A percentile compares a stretch with the other conserved stretches of the same genome.
Evolutionary conservation across 2,113 vertebrate genomes (phyloP).

Genomic region (Hemichromis elongatus): DNA sequence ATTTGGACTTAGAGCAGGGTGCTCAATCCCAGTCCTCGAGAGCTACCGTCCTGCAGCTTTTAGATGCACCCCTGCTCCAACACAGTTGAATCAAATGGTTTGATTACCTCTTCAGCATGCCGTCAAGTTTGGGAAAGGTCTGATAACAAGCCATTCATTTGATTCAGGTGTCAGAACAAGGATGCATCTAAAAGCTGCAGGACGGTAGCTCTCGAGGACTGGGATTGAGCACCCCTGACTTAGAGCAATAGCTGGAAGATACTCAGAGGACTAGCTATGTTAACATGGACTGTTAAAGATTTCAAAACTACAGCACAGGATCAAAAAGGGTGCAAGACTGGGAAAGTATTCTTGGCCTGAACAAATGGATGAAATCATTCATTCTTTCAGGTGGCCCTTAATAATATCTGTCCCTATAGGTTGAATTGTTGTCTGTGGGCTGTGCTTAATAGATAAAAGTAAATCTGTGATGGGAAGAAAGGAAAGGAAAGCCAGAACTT

Average conservation of each 20-base stretch:
- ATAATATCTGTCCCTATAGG: not conserved
- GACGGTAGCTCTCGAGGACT: too few species aligned
- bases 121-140: too few species aligned
- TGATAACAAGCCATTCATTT: too few species aligned
- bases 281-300: not conserved
- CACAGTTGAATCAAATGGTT: too few species aligned
- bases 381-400: not conserved
- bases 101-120: too few species aligned
- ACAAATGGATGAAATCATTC: not conserved
- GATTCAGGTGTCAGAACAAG: too few species aligned
- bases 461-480: not conserved
- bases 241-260: not conserved
- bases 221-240: too few species aligned
- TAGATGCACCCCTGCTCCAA: too few species aligned
- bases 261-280: not conserved
- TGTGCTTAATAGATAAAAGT: not conserved
- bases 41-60: too few species aligned
- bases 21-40: too few species aligned
- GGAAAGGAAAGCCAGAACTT: not conserved
- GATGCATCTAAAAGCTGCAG: too few species aligned
- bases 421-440: not conserved
- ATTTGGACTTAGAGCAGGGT: not conserved
- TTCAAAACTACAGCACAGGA: not conserved
- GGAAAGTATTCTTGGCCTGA: not conserved
- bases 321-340: not conserved